These are phyloP conservation scores for Crenichthys baileyi DNA, from an alignment of 2,797 vertebrate species.

Conservation along the genomic window DNA sequence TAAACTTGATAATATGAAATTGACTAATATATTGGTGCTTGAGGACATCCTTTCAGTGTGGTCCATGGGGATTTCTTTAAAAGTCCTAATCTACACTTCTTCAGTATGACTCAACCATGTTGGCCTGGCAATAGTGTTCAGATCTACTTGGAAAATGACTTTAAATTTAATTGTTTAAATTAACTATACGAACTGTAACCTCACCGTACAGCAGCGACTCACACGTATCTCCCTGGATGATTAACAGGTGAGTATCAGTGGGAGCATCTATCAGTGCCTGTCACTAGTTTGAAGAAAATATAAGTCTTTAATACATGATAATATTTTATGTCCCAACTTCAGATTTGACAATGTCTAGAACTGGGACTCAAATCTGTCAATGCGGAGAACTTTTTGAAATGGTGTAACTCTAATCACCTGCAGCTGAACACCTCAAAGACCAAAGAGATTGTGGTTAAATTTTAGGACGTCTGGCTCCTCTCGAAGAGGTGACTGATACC, in stretches of 20 bases:
- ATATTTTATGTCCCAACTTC: slow-evolving; percentile 58
- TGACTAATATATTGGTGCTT: slow-evolving; percentile 76
- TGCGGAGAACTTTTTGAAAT: background rate
- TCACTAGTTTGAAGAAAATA: slow-evolving; percentile 63
- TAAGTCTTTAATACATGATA: slow-evolving; percentile 69
- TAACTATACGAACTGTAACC: slow-evolving; percentile 42
- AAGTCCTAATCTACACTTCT: slow-evolving; percentile 63
- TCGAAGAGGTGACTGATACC: no score
- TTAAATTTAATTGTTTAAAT: slow-evolving; percentile 59
- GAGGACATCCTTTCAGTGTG: slow-evolving; percentile 67
- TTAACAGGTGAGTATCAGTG: slow-evolving; percentile 66
- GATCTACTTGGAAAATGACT: slow-evolving; percentile 75
- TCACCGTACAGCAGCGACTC: slow-evolving; percentile 30
- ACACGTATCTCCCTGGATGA: slow-evolving; percentile 50
- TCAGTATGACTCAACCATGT: slow-evolving; percentile 39
- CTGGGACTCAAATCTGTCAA: background rate
- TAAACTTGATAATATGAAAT: slow-evolving; percentile 75
- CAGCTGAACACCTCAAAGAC: background rate
- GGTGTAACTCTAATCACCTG: background rate
- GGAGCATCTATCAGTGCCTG: slow-evolving; percentile 70
- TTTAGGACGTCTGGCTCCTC: no score
- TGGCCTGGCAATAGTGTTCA: slow-evolving; percentile 51
- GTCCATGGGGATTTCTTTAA: slow-evolving; percentile 68
- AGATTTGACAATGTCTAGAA: slow-evolving; percentile 10
- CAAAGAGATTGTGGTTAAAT: no score